Evolutionary conservation across 2,888 invertebrate species (phyloP).

Genomic region (Caenorhabditis sulstoni): DNA sequence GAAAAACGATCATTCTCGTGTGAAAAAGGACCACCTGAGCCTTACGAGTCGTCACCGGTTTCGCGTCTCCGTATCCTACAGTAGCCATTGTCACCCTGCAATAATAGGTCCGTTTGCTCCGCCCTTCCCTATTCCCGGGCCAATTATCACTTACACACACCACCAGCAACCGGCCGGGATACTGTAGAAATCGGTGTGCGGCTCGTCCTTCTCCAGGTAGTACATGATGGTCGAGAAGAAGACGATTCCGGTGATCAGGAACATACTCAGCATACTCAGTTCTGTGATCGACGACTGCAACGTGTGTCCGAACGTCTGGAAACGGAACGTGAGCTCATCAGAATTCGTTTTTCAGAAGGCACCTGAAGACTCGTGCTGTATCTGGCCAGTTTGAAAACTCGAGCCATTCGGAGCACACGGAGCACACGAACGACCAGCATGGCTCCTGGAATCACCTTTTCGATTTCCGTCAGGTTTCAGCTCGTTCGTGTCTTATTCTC

Average conservation of each 20-base stretch:
- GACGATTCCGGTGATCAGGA: constrained; percentile 79
- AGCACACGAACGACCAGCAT: constrained; percentile 80
- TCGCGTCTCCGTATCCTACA: constrained; percentile 79
- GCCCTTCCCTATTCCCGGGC: background rate
- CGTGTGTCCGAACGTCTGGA: constrained; percentile 79
- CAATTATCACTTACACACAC: constrained; percentile 76
- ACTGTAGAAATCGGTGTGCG: constrained; percentile 76
- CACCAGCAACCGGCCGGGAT: constrained; percentile 80
- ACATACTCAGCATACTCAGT: constrained; percentile 78
- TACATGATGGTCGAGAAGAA: constrained; percentile 80
- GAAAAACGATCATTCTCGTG: constrained; percentile 22
- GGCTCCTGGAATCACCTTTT: constrained; percentile 69
- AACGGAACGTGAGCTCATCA: background rate
- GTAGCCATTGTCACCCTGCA: constrained; percentile 74
- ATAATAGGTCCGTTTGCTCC: constrained; percentile 13
- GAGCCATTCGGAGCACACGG: constrained; percentile 78
- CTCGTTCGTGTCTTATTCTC: constrained; percentile 16
- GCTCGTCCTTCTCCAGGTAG: constrained; percentile 79
- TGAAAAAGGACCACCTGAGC: background rate
- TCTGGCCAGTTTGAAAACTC: constrained; percentile 79
- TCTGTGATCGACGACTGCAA: constrained; percentile 76
- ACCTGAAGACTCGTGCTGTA: constrained; percentile 79
- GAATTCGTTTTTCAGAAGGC: background rate
- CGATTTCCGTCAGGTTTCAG: background rate
- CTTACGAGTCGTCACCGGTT: constrained; percentile 75